These are phyloP conservation scores for Lutjanus erythropterus DNA, from an alignment of 2,113 vertebrate genomes.

Conservation along the genomic window DNA sequence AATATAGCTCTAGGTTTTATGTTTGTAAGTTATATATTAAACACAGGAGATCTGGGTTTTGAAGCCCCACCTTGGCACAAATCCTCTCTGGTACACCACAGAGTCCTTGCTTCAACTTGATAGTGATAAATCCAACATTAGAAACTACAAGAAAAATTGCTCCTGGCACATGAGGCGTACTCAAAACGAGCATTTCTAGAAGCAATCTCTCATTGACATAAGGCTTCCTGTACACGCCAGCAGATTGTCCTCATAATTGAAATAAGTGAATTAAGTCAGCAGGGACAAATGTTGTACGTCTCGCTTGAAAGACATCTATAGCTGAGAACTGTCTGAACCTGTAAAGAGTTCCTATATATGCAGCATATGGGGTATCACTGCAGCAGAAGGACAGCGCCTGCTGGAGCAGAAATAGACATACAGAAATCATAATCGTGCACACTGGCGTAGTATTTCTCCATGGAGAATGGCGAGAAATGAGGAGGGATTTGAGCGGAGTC, in stretches of 20 bases:
- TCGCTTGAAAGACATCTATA: conserved; percentile 56
- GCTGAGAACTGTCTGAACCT: conserved; percentile 63
- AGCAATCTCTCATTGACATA: conserved; percentile 38
- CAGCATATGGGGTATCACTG: conserved; percentile 61
- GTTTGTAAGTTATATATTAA: conserved; percentile 15
- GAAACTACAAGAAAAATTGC: conserved; percentile 1
- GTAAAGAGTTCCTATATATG: conserved; percentile 58
- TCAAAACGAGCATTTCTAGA: conserved; percentile 30
- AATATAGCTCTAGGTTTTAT: conserved; percentile 19
- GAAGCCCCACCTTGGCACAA: conserved; percentile 6
- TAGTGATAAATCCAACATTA: conserved; percentile 27
- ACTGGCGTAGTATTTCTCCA: conserved; percentile 41
- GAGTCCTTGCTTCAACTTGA: conserved; percentile 24
- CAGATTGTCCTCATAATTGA: conserved; percentile 55
- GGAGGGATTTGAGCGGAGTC: conserved; percentile 8
- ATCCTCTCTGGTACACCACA: conserved; percentile 2
- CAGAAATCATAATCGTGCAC: conserved; percentile 66
- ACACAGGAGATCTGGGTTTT: conserved; percentile 13
- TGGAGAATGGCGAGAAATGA: conserved; percentile 38
- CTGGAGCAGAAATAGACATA: conserved; percentile 67
- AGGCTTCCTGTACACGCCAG: conserved; percentile 57
- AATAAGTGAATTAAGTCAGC: conserved; percentile 66
- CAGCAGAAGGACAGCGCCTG: conserved; percentile 67
- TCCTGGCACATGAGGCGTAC: neutral
- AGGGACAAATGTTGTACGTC: conserved; percentile 59